A percentile compares a stretch with the other conserved stretches of the same genome.
Evolutionary conservation across 1,140 invertebrate genomes (phyloP).

Genomic region (Bursaphelenchus mucronatus): DNA sequence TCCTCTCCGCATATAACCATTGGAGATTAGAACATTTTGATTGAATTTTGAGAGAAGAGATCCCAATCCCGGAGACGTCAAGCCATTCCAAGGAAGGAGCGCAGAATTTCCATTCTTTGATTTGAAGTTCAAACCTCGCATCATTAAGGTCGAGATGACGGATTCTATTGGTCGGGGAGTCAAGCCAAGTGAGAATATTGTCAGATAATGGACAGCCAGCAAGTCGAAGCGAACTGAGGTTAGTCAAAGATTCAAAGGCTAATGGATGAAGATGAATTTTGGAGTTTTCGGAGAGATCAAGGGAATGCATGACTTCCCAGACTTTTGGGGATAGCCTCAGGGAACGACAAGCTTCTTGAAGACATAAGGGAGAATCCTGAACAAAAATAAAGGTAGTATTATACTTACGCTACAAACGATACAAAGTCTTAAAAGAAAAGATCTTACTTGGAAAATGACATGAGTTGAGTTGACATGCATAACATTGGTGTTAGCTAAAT

Average conservation of each 20-base stretch:
- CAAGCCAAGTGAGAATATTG: slow-evolving; percentile 24
- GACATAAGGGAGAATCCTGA: slow-evolving; percentile 13
- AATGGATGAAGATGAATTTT: slow-evolving; percentile 18
- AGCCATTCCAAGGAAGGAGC: slow-evolving; percentile 37
- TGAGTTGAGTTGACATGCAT: slow-evolving; percentile 26
- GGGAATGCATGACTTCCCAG: slow-evolving; percentile 27
- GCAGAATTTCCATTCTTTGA: slow-evolving; percentile 29
- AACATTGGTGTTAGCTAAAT: slow-evolving; percentile 26
- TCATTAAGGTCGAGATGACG: slow-evolving; percentile 32
- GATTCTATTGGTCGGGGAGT: slow-evolving; percentile 16
- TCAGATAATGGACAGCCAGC: slow-evolving; percentile 13
- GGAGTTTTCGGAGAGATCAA: slow-evolving; percentile 36
- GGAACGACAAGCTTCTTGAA: slow-evolving; percentile 4
- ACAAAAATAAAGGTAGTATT: background rate
- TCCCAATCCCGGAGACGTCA: slow-evolving; percentile 28
- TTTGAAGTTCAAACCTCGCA: slow-evolving; percentile 10
- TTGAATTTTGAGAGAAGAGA: slow-evolving; percentile 1
- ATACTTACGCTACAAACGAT: background rate
- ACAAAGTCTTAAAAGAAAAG: background rate
- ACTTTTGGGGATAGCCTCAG: slow-evolving; percentile 14
- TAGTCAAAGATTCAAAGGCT: slow-evolving; percentile 26
- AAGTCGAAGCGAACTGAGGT: slow-evolving; percentile 27
- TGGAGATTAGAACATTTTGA: slow-evolving; percentile 20
- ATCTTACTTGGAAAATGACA: slow-evolving; percentile 28
- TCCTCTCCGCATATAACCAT: slow-evolving; percentile 39